A percentile compares a stretch with the other conserved stretches of the same genome.
phyloP scores from a whole-genome alignment of 2,888 invertebrate genomes.

The Drosophila merina region DNA sequence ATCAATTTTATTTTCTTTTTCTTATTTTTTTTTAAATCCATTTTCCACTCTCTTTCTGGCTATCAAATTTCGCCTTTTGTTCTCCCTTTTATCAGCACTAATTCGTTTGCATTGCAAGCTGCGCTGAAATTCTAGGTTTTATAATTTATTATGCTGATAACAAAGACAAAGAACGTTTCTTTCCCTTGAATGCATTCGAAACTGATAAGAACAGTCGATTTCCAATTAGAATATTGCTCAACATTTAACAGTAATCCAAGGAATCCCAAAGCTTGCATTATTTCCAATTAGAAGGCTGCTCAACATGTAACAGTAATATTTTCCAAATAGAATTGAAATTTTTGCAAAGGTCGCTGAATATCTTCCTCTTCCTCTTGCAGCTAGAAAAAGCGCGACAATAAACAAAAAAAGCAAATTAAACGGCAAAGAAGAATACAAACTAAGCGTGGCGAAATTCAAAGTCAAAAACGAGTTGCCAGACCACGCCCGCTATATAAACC shows the following conservation, averaged over 20 bases:
- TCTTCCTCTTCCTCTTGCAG: constrained; percentile 6
- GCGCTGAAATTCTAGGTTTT: constrained; percentile 38
- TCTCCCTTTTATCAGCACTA: constrained; percentile 60
- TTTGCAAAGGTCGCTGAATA: constrained; percentile 58
- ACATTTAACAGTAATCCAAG: neutral
- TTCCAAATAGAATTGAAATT: constrained; percentile 54
- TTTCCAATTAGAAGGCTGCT: too few relatives aligned
- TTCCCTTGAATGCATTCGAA: too few relatives aligned
- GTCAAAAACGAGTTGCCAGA: constrained; percentile 51
- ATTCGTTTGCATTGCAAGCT: constrained; percentile 38
- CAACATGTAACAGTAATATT: too few relatives aligned
- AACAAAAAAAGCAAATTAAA: constrained; percentile 38
- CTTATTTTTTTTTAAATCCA: neutral
- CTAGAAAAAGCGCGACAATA: constrained; percentile 44
- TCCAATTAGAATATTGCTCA: neutral
- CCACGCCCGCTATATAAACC: constrained; percentile 63
- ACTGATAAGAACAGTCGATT: constrained; percentile 41
- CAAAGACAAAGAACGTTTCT: neutral
- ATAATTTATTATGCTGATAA: constrained; percentile 11
- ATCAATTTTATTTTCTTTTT: constrained; percentile 22
- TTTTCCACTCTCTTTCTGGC: neutral
- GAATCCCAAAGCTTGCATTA: neutral
- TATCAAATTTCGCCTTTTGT: constrained; percentile 52
- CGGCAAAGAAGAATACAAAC: constrained; percentile 48
- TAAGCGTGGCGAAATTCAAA: constrained; percentile 73